These are phyloP conservation scores for Cyaniris semiargus DNA, from an alignment of 2,888 invertebrate genomes.

Conservation along the genomic window DNA sequence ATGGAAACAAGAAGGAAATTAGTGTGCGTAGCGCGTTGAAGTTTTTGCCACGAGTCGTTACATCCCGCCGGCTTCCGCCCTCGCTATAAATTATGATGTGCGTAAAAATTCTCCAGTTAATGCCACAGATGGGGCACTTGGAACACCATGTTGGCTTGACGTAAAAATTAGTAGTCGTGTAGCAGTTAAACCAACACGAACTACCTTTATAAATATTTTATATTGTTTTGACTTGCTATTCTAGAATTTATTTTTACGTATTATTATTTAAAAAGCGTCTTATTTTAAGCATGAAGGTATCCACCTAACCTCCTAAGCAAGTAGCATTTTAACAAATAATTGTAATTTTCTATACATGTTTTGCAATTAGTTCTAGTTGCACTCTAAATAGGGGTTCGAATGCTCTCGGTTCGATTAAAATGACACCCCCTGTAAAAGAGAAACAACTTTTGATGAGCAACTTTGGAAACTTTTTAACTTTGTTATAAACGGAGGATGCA, in stretches of 20 bases:
- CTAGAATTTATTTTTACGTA: background rate
- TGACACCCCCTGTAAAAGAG: background rate
- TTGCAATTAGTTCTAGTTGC: background rate
- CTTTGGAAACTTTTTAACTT: constrained; percentile 10
- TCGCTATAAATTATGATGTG: constrained; percentile 51
- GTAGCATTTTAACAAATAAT: too few relatives aligned
- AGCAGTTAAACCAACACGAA: background rate
- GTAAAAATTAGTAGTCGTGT: constrained; percentile 3
- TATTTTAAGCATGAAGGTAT: too few relatives aligned
- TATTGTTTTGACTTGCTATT: background rate
- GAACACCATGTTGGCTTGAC: background rate
- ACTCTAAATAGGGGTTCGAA: background rate
- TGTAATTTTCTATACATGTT: background rate
- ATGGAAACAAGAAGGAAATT: constrained; percentile 52
- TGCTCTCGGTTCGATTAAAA: background rate
- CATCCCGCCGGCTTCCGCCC: constrained; percentile 46
- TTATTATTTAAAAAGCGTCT: too few relatives aligned
- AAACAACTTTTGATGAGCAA: constrained; percentile 9
- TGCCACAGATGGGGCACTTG: constrained; percentile 2
- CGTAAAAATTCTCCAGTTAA: constrained; percentile 32
- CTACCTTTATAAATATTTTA: background rate
- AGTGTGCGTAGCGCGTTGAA: constrained; percentile 49
- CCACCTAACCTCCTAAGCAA: too few relatives aligned
- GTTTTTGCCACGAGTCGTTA: constrained; percentile 66
- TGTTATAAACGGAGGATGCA: background rate